These are phyloP conservation scores for Carpatolechia fugitivella DNA, from an alignment of 2,888 invertebrate species.

Conservation along the genomic window DNA sequence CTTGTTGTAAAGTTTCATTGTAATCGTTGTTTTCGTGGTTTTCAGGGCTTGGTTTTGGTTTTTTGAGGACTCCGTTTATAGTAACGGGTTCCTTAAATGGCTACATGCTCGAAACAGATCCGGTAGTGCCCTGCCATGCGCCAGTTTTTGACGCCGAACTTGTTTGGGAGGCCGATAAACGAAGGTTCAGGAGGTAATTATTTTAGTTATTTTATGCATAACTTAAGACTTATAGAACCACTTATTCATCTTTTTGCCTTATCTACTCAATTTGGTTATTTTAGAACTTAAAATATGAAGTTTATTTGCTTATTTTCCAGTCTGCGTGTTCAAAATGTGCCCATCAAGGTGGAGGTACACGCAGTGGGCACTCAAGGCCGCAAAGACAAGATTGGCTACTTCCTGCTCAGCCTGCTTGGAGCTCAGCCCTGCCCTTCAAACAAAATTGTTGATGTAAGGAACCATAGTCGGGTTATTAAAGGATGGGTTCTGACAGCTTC, in stretches of 20 bases:
- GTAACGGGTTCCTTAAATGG: conserved; percentile 82
- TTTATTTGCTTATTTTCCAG: conserved; percentile 58
- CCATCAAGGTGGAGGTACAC: conserved; percentile 85
- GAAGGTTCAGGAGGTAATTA: conserved; percentile 81
- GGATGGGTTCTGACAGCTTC: no score
- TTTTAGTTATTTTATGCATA: background rate
- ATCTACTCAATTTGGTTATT: no score
- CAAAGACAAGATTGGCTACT: conserved; percentile 84
- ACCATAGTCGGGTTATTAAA: no score
- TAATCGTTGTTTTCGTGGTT: conserved; percentile 12
- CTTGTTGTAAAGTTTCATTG: background rate
- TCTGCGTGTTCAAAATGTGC: conserved; percentile 85
- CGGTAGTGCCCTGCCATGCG: conserved; percentile 75
- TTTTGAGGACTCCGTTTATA: conserved; percentile 73
- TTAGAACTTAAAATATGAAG: no score
- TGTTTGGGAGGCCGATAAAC: conserved; percentile 88
- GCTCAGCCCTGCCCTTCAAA: conserved; percentile 82
- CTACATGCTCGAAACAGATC: conserved; percentile 84
- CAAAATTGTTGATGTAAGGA: conserved; percentile 63
- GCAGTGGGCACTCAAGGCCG: conserved; percentile 73
- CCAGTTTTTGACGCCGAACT: conserved; percentile 86
- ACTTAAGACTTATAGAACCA: no score
- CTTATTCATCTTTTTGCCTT: no score
- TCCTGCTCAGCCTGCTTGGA: conserved; percentile 83
- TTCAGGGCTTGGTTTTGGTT: conserved; percentile 80